Conservation (phyloP, 2,113 vertebrate species). For the Atrichornis clamosus region DNA sequence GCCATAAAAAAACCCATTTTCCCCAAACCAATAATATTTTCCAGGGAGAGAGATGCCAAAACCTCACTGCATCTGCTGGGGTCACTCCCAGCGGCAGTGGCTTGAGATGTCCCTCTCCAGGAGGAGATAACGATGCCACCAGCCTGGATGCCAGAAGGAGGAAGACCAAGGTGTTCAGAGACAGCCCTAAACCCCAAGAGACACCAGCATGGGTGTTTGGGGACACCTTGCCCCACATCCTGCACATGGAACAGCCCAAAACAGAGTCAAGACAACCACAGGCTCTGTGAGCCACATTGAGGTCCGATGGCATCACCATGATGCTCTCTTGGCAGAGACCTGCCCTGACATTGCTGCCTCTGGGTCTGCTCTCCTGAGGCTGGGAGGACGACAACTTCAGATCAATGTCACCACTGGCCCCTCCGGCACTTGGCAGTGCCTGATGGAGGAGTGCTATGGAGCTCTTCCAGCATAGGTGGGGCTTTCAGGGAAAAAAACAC, state of each 20-base stretch:
- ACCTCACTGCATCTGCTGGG: fast-evolving
- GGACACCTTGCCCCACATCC: not conserved
- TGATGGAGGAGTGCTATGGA: fast-evolving
- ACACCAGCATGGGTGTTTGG: not conserved
- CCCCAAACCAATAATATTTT: not conserved
- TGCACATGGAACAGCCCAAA: not conserved
- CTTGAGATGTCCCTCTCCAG: not conserved
- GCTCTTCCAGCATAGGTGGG: not conserved
- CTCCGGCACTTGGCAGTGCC: fast-evolving
- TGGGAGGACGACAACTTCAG: not conserved
- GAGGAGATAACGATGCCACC: not conserved
- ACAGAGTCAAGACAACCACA: fast-evolving
- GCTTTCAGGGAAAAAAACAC: not conserved
- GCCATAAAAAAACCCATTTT: not conserved
- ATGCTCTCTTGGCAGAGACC: not conserved
- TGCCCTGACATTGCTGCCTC: not conserved
- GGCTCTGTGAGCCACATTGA: fast-evolving
- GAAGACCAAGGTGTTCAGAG: not conserved
- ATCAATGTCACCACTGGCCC: fast-evolving
- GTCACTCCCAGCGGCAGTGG: not conserved
- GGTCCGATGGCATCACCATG: fast-evolving
- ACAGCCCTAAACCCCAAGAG: not conserved
- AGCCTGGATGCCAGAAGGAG: not conserved
- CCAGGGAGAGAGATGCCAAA: not conserved
- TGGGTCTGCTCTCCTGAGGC: fast-evolving